Evolutionary conservation across 2,888 invertebrate genomes (phyloP).

Genomic region (Prenolepis imparis): DNA sequence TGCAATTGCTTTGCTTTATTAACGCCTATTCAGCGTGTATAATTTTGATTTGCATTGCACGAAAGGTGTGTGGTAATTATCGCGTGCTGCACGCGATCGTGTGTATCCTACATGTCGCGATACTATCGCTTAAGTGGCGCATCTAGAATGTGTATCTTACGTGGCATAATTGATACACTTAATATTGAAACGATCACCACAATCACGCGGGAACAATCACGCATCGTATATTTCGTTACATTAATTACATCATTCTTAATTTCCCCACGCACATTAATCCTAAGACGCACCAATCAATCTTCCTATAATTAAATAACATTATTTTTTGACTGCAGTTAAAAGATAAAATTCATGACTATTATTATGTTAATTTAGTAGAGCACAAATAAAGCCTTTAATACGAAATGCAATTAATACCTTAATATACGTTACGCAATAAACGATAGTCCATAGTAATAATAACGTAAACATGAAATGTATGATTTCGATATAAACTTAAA

Average conservation of each 20-base stretch:
- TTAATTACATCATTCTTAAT: conserved; percentile 6
- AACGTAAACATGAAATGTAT: conserved; percentile 16
- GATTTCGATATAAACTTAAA: conserved; percentile 16
- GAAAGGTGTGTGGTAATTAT: conserved; percentile 42
- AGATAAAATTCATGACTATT: background rate
- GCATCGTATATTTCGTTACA: conserved; percentile 7
- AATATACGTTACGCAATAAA: background rate
- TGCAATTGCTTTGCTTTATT: conserved; percentile 37
- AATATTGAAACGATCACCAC: conserved; percentile 47
- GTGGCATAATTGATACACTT: conserved; percentile 56
- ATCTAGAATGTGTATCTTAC: conserved; percentile 13
- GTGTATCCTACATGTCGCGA: conserved; percentile 39
- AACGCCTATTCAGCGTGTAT: conserved; percentile 35
- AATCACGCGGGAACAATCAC: background rate
- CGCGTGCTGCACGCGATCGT: conserved; percentile 49
- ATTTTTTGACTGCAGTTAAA: background rate
- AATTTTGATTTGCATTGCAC: conserved; percentile 47
- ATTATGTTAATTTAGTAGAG: conserved; percentile 6
- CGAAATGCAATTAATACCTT: conserved; percentile 9
- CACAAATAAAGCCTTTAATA: background rate
- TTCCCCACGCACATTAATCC: background rate
- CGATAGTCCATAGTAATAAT: background rate
- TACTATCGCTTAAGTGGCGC: conserved; percentile 32
- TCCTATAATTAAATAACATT: background rate
- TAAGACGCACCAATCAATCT: background rate